Evolutionary conservation across 1,140 invertebrate species (phyloP).

Genomic region (Ips nitidus): DNA sequence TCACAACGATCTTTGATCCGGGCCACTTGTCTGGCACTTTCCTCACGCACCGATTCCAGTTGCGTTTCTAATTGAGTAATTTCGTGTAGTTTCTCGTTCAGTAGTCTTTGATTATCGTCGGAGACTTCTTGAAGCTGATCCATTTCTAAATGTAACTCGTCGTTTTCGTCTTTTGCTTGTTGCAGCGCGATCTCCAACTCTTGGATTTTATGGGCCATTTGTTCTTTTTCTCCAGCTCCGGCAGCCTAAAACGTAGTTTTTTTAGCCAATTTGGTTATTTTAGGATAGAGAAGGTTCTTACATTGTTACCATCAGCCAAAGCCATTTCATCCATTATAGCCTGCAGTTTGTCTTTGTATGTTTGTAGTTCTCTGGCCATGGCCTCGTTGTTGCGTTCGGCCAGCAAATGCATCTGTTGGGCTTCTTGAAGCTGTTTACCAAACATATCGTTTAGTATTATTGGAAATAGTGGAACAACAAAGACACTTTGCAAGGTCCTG

Average conservation of each 20-base stretch:
- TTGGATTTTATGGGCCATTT: slow-evolving; percentile 48
- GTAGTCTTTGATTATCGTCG: slow-evolving; percentile 56
- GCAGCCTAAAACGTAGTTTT: slow-evolving; percentile 25
- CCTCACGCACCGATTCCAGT: slow-evolving; percentile 67
- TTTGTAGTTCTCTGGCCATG: slow-evolving; percentile 59
- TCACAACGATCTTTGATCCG: slow-evolving; percentile 59
- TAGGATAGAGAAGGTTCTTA: slow-evolving; percentile 17
- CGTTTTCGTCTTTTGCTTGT: slow-evolving; percentile 57
- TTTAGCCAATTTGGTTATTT: not conserved
- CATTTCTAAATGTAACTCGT: slow-evolving; percentile 52
- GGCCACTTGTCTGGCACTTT: slow-evolving; percentile 68
- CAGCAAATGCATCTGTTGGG: slow-evolving; percentile 64
- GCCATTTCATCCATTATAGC: slow-evolving; percentile 53
- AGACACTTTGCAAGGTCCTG: not conserved
- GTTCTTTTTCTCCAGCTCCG: slow-evolving; percentile 51
- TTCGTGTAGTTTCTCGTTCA: slow-evolving; percentile 60
- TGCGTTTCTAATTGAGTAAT: slow-evolving; percentile 63
- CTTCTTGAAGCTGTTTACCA: slow-evolving; percentile 60
- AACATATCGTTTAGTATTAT: not conserved
- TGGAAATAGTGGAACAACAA: no score
- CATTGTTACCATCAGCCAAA: slow-evolving; percentile 39
- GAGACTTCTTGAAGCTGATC: slow-evolving; percentile 49
- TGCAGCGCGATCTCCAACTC: slow-evolving; percentile 52
- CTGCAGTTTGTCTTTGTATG: slow-evolving; percentile 59
- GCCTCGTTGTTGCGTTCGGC: slow-evolving; percentile 65